These are phyloP conservation scores for Emydocephalus ijimae DNA, from an alignment of 2,113 vertebrate species.

Conservation along the genomic window DNA sequence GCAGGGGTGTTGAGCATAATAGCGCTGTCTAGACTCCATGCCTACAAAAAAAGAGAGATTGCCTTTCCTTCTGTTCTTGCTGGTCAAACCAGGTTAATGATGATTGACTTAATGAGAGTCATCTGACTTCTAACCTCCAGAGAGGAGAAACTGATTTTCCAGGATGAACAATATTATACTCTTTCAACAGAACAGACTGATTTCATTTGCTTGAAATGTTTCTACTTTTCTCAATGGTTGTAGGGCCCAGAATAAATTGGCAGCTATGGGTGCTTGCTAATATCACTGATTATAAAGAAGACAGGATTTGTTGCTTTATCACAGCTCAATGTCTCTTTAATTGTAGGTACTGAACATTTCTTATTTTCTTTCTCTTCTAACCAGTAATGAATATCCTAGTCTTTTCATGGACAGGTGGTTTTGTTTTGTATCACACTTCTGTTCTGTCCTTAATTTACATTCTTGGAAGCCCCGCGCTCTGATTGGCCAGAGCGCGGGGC, in stretches of 20 bases:
- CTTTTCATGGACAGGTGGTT: background rate
- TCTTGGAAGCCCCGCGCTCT: no score
- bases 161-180: constrained; percentile 48
- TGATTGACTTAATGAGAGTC: constrained; percentile 51
- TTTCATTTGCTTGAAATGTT: constrained; percentile 43
- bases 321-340: background rate
- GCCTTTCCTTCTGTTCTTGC: constrained; percentile 46
- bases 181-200: constrained; percentile 28
- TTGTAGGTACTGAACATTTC: background rate
- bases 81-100: constrained; percentile 47
- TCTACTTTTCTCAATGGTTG: constrained; percentile 36
- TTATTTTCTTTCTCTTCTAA: background rate
- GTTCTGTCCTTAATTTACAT: no score
- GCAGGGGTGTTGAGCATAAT: constrained; percentile 39
- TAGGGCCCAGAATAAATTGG: constrained; percentile 24
- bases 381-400: background rate
- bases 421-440: background rate
- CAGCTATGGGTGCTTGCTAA: background rate
- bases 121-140: constrained; percentile 37
- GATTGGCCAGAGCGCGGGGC: no score
- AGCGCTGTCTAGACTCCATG: constrained; percentile 45
- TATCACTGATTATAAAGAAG: constrained; percentile 3
- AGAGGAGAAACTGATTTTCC: constrained; percentile 44
- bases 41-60: constrained; percentile 49
- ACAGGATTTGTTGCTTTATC: background rate